Evolutionary conservation across 2,113 vertebrate genomes (phyloP).

Genomic region (Mustela nigripes): DNA sequence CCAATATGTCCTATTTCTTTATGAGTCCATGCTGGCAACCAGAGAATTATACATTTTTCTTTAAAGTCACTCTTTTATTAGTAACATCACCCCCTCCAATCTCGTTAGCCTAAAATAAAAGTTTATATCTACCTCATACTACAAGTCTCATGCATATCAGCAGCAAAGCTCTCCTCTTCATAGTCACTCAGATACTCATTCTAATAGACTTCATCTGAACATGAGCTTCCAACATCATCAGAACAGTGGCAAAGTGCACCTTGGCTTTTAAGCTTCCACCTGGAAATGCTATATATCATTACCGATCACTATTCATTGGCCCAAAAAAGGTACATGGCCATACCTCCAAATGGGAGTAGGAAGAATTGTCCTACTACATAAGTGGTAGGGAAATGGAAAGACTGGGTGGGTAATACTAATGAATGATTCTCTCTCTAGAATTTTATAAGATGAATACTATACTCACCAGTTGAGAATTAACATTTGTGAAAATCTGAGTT

Average conservation of each 20-base stretch:
- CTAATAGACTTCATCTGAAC: not conserved
- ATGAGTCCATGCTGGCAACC: not conserved
- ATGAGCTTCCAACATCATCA: not conserved
- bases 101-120: not conserved
- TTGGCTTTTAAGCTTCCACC: not conserved
- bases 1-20: not conserved
- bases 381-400: not conserved
- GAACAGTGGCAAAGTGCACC: not conserved
- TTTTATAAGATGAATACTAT: not conserved
- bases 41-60: slow-evolving; percentile 47
- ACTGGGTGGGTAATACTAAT: not conserved
- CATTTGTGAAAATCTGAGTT: not conserved
- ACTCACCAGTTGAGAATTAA: slow-evolving; percentile 28
- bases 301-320: not conserved
- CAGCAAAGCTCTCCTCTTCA: not conserved
- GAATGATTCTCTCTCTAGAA: not conserved
- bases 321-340: not conserved
- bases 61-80: not conserved
- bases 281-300: slow-evolving; percentile 45
- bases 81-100: not conserved
- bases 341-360: not conserved
- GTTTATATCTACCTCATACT: not conserved
- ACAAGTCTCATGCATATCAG: not conserved
- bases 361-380: not conserved
- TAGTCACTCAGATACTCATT: not conserved